Percentiles rank a stretch among this genome's conserved stretches.
Evolutionary conservation across 2,113 vertebrate species (phyloP).

Genomic region (Erythrolamprus reginae): DNA sequence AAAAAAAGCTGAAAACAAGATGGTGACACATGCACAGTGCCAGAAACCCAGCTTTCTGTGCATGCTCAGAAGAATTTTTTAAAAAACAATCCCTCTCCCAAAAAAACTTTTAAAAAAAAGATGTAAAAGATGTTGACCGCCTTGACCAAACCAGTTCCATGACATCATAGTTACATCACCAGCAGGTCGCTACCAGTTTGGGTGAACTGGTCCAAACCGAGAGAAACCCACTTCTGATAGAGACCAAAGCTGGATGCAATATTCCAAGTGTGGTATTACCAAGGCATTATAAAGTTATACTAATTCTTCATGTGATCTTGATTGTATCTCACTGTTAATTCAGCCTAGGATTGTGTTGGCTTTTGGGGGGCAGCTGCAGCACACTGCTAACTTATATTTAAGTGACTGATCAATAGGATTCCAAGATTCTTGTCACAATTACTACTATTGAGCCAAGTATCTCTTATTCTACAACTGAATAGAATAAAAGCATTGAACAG

Average conservation of each 20-base stretch:
- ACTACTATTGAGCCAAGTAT: background rate
- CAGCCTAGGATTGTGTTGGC: background rate
- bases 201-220: too few species aligned
- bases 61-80: too few species aligned
- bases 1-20: too few species aligned
- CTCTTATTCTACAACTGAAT: background rate
- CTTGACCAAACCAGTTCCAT: too few species aligned
- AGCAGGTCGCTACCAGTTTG: too few species aligned
- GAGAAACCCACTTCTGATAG: too few species aligned
- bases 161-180: too few species aligned
- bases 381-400: background rate
- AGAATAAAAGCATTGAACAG: background rate
- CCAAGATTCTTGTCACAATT: background rate
- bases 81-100: too few species aligned
- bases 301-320: background rate
- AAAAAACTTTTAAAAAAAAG: too few species aligned
- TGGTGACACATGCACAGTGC: too few species aligned
- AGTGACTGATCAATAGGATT: background rate
- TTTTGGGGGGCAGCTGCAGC: background rate
- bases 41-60: too few species aligned
- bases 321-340: background rate
- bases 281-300: background rate
- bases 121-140: too few species aligned
- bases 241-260: background rate
- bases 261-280: background rate